Base-by-base conservation (phyloP, 1,140 invertebrate genomes). In the Heliconius eleuchia region DNA sequence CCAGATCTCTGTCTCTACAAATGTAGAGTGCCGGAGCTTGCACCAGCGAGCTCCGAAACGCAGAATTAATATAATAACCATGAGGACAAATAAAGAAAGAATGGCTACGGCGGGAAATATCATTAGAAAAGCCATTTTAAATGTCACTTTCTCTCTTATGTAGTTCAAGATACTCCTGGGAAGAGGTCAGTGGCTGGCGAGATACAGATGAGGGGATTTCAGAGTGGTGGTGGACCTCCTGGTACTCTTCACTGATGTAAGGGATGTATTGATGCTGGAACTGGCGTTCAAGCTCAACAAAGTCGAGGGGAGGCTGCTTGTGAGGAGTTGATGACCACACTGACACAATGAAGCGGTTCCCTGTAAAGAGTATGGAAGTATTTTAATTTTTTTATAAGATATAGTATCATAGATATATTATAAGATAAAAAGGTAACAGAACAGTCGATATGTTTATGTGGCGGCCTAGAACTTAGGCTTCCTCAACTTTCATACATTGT, bases 131-230 rank as follows among this genome's bases (percentile, higher is more conserved):
- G 95, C 95, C 96, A 97, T 97, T 75, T 96, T 96, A 98, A 80
- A 98, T 97, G 84, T 98, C 97, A 92, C 97, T 98, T 89, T 98
- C 97, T 79, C 97, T 95, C 89, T 97, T 97, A 77, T 97, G 96
- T 80, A 98, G 90, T 89, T 98, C 97, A 66, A 97, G 95, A 88
- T 97, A 97, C 86, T 97, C 96, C 79, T 96, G 95, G 37, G 89
- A 93, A 9, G 91, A 84, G 18, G 91, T 94, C 1, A 92, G 77
- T 5, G 91, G 92, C 60, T 92, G 92, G 23, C 87, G 88, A 6
- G 92, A 94, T 30, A 91, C 78, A 8, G 92, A 94, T 0, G 89
- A 82, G 11, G 80, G 86, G 16, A 90, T 73, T 79, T 92, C 88
- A 18, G 88, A 77, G 71, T 87, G 83, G 78, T 81, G 85, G 50